Evolutionary conservation across 1,140 invertebrate genomes (phyloP).

Genomic region (Apis florea): DNA sequence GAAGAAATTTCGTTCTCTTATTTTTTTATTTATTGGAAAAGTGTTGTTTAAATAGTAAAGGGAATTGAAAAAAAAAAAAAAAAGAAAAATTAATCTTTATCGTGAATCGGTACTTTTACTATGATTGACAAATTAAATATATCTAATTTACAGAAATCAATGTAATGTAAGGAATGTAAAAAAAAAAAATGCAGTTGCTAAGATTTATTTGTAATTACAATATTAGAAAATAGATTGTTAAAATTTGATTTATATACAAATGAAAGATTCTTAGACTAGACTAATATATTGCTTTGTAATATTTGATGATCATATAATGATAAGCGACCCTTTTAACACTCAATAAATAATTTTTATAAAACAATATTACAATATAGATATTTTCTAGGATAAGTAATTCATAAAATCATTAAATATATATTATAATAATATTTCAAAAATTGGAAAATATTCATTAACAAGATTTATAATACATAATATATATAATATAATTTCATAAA

Average conservation of each 20-base stretch:
- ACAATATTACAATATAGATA: neutral
- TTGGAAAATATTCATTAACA: neutral
- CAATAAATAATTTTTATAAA: neutral
- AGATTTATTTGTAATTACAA: slow-evolving; percentile 28
- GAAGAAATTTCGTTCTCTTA: too few species aligned
- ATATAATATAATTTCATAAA: slow-evolving; percentile 1
- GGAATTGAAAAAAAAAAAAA: neutral
- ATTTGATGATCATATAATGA: neutral
- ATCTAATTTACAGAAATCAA: neutral
- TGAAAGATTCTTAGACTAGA: slow-evolving; percentile 40
- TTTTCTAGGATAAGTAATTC: neutral
- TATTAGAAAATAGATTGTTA: slow-evolving; percentile 21
- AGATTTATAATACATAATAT: neutral
- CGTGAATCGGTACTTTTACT: slow-evolving; percentile 36
- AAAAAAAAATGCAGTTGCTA: slow-evolving; percentile 7
- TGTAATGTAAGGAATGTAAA: slow-evolving; percentile 1
- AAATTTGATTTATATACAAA: slow-evolving; percentile 31
- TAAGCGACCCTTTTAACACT: slow-evolving; percentile 33
- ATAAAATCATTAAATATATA: neutral
- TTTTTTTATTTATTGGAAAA: too few species aligned
- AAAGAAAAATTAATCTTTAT: neutral
- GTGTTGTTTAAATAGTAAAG: neutral
- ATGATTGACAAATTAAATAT: neutral
- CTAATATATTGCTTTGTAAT: slow-evolving; percentile 18
- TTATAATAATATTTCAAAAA: neutral